Conservation (phyloP, 2,888 invertebrate genomes). For the Eristalinus aeneus region DNA sequence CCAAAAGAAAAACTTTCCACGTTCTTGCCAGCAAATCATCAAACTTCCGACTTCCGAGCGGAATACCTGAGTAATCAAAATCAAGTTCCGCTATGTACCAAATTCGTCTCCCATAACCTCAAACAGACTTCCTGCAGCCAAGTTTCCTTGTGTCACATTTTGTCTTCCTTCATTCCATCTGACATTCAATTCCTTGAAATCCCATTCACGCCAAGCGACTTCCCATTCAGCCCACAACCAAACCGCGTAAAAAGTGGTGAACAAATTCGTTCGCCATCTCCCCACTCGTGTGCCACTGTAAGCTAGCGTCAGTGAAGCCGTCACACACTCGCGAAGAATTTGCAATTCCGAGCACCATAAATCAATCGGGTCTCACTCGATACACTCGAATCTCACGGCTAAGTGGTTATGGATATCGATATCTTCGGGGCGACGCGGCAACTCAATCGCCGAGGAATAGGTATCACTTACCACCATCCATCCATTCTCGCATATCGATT, state of each 20-base stretch:
- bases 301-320: neutral
- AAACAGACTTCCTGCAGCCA: neutral
- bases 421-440: conserved; percentile 3
- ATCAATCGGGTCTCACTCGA: conserved; percentile 58
- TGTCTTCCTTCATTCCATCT: neutral
- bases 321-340: conserved; percentile 21
- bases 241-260: neutral
- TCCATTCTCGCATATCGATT: conserved; percentile 17
- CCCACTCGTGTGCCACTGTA: neutral
- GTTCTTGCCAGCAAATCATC: too few species aligned
- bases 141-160: neutral
- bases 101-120: neutral
- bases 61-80: too few species aligned
- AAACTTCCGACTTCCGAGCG: too few species aligned
- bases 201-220: neutral
- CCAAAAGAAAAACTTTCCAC: too few species aligned
- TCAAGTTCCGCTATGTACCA: neutral
- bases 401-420: conserved; percentile 51
- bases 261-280: neutral
- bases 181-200: neutral
- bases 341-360: conserved; percentile 59
- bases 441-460: conserved; percentile 34
- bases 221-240: neutral
- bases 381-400: conserved; percentile 49
- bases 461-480: conserved; percentile 40